Conservation (phyloP, 2,888 invertebrate genomes). For the Nomada fucata region DNA sequence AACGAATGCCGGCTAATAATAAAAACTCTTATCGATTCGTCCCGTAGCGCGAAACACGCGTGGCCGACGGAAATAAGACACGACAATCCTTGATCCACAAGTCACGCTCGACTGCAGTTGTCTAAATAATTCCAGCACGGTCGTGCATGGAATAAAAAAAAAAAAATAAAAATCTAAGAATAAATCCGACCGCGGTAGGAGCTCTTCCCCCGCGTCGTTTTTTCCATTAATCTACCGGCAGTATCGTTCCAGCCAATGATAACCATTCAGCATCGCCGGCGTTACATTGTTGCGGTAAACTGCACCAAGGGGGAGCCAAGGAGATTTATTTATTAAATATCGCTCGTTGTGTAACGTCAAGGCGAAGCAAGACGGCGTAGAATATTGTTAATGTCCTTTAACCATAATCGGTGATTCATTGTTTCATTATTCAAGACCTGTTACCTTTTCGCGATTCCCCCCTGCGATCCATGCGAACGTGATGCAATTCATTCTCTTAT, state of each 20-base stretch:
- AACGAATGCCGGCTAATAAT: too few species aligned
- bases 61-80: background rate
- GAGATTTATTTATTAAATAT: conserved; percentile 49
- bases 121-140: conserved; percentile 6
- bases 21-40: background rate
- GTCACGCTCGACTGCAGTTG: conserved; percentile 9
- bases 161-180: too few species aligned
- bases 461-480: background rate
- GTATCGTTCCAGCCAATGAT: background rate
- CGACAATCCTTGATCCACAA: conserved; percentile 18
- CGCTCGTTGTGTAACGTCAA: conserved; percentile 37
- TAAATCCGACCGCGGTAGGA: too few species aligned
- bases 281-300: conserved; percentile 22
- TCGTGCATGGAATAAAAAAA: background rate
- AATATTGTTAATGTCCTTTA: conserved; percentile 19
- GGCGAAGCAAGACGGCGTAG: conserved; percentile 4
- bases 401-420: conserved; percentile 27
- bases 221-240: background rate
- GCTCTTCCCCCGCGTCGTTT: too few species aligned
- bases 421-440: conserved; percentile 12
- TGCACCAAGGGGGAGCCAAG: conserved; percentile 20
- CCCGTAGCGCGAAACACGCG: background rate
- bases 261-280: background rate
- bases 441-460: background rate
- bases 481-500: background rate